phyloP scores from a whole-genome alignment of 1,140 invertebrate species.

The Drosophila rufa region DNA sequence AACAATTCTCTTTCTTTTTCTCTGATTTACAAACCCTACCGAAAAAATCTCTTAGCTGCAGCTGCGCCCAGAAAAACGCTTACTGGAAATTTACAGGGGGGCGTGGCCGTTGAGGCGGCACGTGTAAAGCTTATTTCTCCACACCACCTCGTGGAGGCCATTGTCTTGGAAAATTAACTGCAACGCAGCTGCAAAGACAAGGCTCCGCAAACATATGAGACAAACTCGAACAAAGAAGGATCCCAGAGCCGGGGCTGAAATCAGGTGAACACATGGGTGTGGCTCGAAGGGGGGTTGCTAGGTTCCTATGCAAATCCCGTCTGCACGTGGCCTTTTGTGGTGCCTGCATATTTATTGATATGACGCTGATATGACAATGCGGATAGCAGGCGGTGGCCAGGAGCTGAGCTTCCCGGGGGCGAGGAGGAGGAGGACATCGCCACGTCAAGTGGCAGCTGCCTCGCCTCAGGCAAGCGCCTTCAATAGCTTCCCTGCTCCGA shows the following conservation, averaged over 20 bases:
- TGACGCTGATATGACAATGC: slow-evolving; percentile 78
- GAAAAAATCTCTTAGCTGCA: slow-evolving; percentile 17
- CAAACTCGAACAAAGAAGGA: slow-evolving; percentile 61
- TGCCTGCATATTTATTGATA: slow-evolving; percentile 79
- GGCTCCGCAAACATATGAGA: slow-evolving; percentile 52
- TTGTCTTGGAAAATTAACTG: slow-evolving; percentile 83
- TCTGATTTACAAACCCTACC: slow-evolving; percentile 17
- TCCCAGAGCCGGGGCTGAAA: slow-evolving; percentile 7
- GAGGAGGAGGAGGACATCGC: background rate
- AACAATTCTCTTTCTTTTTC: slow-evolving; percentile 11
- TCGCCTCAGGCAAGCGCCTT: slow-evolving; percentile 37
- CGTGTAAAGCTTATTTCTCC: slow-evolving; percentile 78
- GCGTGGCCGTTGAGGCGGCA: slow-evolving; percentile 68
- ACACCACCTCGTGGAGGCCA: slow-evolving; percentile 60
- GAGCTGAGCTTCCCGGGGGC: slow-evolving; percentile 5
- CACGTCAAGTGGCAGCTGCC: slow-evolving; percentile 45
- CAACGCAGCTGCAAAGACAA: slow-evolving; percentile 58
- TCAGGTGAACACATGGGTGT: slow-evolving; percentile 23
- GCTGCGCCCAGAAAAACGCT: slow-evolving; percentile 20
- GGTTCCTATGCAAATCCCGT: slow-evolving; percentile 62
- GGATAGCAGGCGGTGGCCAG: slow-evolving; percentile 14
- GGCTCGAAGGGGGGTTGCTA: background rate
- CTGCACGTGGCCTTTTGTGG: slow-evolving; percentile 69
- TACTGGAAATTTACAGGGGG: slow-evolving; percentile 37
- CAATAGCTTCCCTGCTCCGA: slow-evolving; percentile 46